These are phyloP conservation scores for Whitmania pigra DNA, from an alignment of 1,140 invertebrate genomes.

Conservation along the genomic window DNA sequence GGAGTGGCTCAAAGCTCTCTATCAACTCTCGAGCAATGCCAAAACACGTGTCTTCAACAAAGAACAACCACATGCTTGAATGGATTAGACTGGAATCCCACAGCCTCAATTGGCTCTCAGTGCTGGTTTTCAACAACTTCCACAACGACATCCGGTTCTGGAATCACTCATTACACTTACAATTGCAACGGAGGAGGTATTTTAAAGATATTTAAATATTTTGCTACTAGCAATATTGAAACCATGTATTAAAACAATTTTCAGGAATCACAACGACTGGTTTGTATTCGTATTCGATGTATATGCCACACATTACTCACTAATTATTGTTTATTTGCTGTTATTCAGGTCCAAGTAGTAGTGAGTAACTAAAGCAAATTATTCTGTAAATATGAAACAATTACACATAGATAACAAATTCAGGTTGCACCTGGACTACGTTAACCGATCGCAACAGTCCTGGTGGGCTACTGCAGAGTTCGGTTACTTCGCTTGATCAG, in stretches of 20 bases:
- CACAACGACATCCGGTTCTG: neutral
- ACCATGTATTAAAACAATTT: too few species aligned
- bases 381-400: too few species aligned
- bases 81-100: neutral
- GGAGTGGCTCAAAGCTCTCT: neutral
- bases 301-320: too few species aligned
- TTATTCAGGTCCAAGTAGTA: too few species aligned
- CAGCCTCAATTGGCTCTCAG: neutral
- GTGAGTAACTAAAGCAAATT: too few species aligned
- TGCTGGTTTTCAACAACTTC: neutral
- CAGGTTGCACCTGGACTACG: too few species aligned
- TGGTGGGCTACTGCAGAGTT: neutral
- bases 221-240: too few species aligned
- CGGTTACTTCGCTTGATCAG: neutral
- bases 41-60: neutral
- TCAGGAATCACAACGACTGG: too few species aligned
- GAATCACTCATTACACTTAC: constrained; percentile 5
- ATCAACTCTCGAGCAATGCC: neutral
- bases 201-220: too few species aligned
- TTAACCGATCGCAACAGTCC: neutral
- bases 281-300: too few species aligned
- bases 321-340: too few species aligned
- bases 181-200: neutral
- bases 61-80: neutral
- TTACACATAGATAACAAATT: too few species aligned